Evolutionary conservation across 1,140 invertebrate genomes (phyloP).

Genomic region (Pteromalus puparum): DNA sequence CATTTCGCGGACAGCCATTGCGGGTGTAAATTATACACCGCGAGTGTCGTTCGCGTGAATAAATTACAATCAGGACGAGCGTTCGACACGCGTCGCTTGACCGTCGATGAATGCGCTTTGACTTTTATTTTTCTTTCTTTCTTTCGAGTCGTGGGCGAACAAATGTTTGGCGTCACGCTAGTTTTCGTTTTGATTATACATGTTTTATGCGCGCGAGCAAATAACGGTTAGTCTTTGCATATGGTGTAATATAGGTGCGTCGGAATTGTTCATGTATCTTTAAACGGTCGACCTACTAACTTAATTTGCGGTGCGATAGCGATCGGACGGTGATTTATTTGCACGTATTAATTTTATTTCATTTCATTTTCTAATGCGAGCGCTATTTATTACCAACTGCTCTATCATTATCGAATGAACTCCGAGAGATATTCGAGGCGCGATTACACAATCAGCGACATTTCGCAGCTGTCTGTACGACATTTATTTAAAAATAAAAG

Average conservation of each 20-base stretch:
- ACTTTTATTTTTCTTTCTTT: neutral
- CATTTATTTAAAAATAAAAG: neutral
- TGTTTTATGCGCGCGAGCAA: neutral
- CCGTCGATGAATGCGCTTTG: constrained; percentile 1
- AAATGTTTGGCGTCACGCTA: neutral
- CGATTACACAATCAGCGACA: neutral
- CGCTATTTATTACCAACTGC: neutral
- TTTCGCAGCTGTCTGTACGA: neutral
- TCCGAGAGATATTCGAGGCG: neutral
- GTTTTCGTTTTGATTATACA: neutral
- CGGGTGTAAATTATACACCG: constrained; percentile 24
- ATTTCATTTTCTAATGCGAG: neutral
- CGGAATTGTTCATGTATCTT: neutral
- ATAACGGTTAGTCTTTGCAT: neutral
- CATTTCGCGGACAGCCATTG: constrained; percentile 18
- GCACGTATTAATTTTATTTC: neutral
- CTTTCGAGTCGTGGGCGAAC: neutral
- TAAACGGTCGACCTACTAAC: neutral
- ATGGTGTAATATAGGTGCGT: neutral
- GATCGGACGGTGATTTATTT: neutral
- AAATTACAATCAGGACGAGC: constrained; percentile 34
- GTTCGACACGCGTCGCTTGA: neutral
- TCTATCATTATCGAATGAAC: neutral
- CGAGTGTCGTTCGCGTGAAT: constrained; percentile 6
- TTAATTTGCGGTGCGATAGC: neutral